Percentiles rank a stretch among this genome's conserved stretches.
Evolutionary conservation across 2,888 invertebrate species (phyloP).

Genomic region (Caenorhabditis sp.): DNA sequence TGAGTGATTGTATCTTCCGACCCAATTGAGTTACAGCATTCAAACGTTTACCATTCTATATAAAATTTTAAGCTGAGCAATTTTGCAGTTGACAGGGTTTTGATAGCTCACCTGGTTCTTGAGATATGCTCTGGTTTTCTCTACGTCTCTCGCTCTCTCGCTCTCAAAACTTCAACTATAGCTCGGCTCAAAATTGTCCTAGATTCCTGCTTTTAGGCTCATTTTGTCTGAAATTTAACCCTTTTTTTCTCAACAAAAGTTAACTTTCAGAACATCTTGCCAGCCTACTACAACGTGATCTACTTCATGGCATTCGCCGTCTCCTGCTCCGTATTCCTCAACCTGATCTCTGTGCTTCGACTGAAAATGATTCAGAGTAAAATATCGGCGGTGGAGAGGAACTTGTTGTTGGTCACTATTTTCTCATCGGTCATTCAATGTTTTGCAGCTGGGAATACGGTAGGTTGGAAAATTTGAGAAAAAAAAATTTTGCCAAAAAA

Average conservation of each 20-base stretch:
- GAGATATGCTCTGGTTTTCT: background rate
- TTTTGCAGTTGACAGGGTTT: background rate
- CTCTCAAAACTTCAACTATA: background rate
- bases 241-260: too few relatives aligned
- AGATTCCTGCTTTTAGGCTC: background rate
- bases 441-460: slow-evolving; percentile 45
- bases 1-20: background rate
- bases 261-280: slow-evolving; percentile 37
- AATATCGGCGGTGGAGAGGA: slow-evolving; percentile 37
- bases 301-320: slow-evolving; percentile 47
- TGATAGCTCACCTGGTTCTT: background rate
- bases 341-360: slow-evolving; percentile 27
- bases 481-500: too few relatives aligned
- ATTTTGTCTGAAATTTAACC: background rate
- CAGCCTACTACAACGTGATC: slow-evolving; percentile 47
- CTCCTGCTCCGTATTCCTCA: slow-evolving; percentile 14
- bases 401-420: slow-evolving; percentile 42
- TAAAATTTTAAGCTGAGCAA: background rate
- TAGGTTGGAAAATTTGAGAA: too few relatives aligned
- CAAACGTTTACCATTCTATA: background rate
- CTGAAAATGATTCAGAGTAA: slow-evolving; percentile 38
- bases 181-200: background rate
- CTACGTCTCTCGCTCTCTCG: too few relatives aligned
- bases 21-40: background rate
- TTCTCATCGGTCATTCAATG: slow-evolving; percentile 38